Percentiles rank a stretch among this genome's conserved stretches.
Evolutionary conservation across 2,113 vertebrate species (phyloP).

Genomic region (Oxyruncus cristatus): DNA sequence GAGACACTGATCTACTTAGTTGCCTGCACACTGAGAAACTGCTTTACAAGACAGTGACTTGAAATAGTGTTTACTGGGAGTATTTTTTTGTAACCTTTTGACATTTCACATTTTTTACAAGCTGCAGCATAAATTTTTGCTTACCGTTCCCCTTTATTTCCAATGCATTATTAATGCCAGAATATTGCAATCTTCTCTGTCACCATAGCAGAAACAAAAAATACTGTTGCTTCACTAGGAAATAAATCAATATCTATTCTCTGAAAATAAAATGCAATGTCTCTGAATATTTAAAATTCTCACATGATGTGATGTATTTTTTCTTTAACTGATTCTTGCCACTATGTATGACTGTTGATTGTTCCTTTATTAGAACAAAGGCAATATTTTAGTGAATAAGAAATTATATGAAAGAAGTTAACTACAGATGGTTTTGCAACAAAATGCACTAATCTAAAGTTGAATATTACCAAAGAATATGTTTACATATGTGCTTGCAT

Average conservation of each 20-base stretch:
- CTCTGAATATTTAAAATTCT: background rate
- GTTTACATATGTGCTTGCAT: constrained; percentile 51
- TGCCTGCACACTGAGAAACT: background rate
- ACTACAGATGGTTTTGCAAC: background rate
- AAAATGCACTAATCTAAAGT: background rate
- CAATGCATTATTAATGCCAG: constrained; percentile 30
- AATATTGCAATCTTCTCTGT: background rate
- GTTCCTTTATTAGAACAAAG: constrained; percentile 5
- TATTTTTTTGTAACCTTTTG: constrained; percentile 29
- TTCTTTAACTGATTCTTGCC: background rate
- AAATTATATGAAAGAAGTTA: background rate
- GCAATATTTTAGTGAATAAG: background rate
- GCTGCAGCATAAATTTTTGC: background rate
- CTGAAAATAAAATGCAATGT: background rate
- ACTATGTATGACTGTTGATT: background rate
- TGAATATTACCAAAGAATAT: constrained; percentile 35
- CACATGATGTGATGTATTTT: background rate
- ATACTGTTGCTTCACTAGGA: background rate
- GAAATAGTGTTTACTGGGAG: constrained; percentile 5
- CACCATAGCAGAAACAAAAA: background rate
- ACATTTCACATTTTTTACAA: constrained; percentile 24
- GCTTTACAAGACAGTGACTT: background rate
- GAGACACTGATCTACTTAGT: background rate
- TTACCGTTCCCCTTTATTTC: constrained; percentile 27
- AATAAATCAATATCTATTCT: background rate